A percentile compares a stretch with the other conserved stretches of the same genome.
These are phyloP conservation scores for Dipodomys ordii DNA, from an alignment of 2,113 vertebrate species.

Conservation along the genomic window DNA sequence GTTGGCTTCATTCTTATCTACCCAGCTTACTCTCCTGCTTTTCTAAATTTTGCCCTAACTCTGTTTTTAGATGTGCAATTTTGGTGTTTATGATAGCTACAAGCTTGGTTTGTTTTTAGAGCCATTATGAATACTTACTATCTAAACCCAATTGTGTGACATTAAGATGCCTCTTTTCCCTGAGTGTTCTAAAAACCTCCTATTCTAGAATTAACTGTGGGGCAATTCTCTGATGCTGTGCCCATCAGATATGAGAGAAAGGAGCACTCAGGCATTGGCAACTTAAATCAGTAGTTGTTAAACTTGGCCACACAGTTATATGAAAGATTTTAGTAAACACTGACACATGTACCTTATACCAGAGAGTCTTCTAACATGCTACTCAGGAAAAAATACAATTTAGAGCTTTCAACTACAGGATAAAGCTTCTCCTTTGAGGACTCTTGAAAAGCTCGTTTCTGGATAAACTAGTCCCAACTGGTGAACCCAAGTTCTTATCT, in stretches of 20 bases:
- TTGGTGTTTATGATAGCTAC: not conserved
- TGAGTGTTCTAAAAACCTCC: not conserved
- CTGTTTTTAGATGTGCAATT: not conserved
- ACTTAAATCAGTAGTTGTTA: not conserved
- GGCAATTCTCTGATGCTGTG: not conserved
- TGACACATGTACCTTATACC: not conserved
- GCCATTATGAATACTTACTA: not conserved
- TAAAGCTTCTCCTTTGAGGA: not conserved
- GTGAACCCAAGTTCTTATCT: conserved; percentile 10
- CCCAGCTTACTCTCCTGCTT: not conserved
- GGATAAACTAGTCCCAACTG: not conserved
- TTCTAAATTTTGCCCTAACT: not conserved
- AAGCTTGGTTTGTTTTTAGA: not conserved
- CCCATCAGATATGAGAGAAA: not conserved
- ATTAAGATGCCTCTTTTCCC: not conserved
- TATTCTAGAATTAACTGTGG: not conserved
- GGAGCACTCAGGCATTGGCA: not conserved
- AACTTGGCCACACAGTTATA: not conserved
- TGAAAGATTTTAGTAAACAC: not conserved
- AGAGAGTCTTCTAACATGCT: not conserved
- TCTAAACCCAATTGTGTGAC: not conserved
- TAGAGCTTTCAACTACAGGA: not conserved
- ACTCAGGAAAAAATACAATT: not conserved
- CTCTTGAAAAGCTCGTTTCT: not conserved
- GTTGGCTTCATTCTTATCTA: not conserved